Conservation (phyloP, 2,113 vertebrate species). For the Colistium nudipinnis region DNA sequence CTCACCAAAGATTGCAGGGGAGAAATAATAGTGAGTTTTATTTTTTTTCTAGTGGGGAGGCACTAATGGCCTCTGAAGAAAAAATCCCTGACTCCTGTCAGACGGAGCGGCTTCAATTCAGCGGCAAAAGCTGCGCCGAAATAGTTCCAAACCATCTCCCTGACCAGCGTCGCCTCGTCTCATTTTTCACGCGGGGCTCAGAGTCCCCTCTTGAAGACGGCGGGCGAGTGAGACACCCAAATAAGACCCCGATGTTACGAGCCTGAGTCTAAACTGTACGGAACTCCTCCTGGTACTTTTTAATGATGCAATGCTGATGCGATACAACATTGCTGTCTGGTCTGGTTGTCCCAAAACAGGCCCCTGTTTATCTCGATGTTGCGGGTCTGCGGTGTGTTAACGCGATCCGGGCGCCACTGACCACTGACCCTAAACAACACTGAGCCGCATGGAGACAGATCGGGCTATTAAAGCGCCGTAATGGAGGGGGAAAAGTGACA, state of each 20-base stretch:
- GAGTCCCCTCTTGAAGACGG: background rate
- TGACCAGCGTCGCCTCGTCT: conserved; percentile 11
- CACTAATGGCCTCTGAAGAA: conserved; percentile 78
- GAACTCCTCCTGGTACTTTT: conserved; percentile 48
- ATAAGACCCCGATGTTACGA: conserved; percentile 32
- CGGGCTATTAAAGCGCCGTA: conserved; percentile 74
- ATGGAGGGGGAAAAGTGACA: conserved; percentile 77
- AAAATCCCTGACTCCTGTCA: conserved; percentile 67
- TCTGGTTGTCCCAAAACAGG: conserved; percentile 24
- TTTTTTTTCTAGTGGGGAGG: conserved; percentile 66
- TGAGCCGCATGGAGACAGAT: conserved; percentile 76
- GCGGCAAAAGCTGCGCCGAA: conserved; percentile 30
- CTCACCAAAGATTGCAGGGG: conserved; percentile 74
- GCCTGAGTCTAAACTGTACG: conserved; percentile 12
- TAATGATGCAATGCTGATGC: conserved; percentile 61
- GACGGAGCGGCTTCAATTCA: conserved; percentile 36
- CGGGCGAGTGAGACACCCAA: conserved; percentile 6
- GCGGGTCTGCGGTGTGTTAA: conserved; percentile 50
- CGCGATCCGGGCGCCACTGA: conserved; percentile 63
- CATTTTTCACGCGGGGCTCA: conserved; percentile 32
- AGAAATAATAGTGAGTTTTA: conserved; percentile 74
- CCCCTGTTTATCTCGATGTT: conserved; percentile 66
- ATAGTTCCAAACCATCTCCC: conserved; percentile 48
- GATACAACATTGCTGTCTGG: conserved; percentile 30
- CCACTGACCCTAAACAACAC: conserved; percentile 72